phyloP scores from a whole-genome alignment of 2,888 invertebrate species.

The Noctua fimbriata region DNA sequence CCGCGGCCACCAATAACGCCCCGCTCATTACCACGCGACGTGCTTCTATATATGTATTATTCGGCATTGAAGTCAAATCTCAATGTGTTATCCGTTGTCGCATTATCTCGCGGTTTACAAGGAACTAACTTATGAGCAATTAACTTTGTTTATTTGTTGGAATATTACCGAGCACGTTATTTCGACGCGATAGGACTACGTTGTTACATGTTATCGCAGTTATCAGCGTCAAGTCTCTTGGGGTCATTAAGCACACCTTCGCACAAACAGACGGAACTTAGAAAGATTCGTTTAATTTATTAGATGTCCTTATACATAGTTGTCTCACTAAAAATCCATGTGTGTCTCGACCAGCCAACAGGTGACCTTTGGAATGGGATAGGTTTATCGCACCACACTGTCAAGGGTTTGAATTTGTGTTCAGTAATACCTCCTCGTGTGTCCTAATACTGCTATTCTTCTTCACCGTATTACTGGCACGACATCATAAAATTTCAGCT shows the following conservation, averaged over 20 bases:
- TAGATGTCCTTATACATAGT: neutral
- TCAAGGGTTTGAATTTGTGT: neutral
- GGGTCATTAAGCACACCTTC: neutral
- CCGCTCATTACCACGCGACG: conserved; percentile 36
- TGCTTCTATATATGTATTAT: conserved; percentile 23
- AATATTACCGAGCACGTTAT: neutral
- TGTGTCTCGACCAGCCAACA: neutral
- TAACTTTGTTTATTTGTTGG: conserved; percentile 16
- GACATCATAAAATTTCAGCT: neutral
- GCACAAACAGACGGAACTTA: neutral
- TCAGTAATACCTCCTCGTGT: neutral
- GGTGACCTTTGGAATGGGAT: neutral
- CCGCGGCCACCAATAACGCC: conserved; percentile 30
- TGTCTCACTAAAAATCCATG: neutral
- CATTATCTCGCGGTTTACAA: conserved; percentile 42
- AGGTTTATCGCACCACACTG: neutral
- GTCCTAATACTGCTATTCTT: neutral
- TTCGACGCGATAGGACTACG: neutral
- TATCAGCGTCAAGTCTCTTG: neutral
- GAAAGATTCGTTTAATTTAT: neutral
- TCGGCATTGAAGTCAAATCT: conserved; percentile 61
- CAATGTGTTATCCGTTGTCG: conserved; percentile 37
- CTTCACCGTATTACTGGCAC: neutral
- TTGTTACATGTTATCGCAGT: conserved; percentile 1
- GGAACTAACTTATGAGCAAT: conserved; percentile 38